Evolutionary conservation across 2,113 vertebrate genomes (phyloP).

Genomic region (Chaetura pelagica): DNA sequence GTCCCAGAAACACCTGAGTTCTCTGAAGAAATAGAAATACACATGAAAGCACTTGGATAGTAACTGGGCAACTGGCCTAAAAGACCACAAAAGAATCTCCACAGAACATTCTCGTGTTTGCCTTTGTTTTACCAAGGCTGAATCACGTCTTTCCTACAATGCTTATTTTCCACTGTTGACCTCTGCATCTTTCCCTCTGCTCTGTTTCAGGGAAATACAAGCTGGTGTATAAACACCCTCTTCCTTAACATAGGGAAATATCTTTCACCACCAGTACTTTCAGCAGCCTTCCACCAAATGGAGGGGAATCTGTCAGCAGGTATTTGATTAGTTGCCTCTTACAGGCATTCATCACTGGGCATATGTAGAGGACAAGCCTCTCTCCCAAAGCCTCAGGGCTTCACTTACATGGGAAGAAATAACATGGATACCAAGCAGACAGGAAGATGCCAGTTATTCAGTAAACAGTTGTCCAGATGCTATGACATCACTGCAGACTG

Average conservation of each 20-base stretch:
- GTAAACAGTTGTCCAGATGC: neutral
- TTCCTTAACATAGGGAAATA: neutral
- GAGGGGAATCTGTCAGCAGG: neutral
- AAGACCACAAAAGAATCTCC: neutral
- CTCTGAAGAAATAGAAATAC: neutral
- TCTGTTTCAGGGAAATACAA: neutral
- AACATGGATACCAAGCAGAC: neutral
- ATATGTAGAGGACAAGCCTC: neutral
- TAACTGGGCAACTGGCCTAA: neutral
- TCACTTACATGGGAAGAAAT: neutral
- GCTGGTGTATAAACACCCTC: neutral
- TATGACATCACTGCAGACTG: rapidly evolving
- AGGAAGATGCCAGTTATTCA: neutral
- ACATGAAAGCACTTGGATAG: neutral
- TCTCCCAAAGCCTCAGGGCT: neutral
- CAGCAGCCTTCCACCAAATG: neutral
- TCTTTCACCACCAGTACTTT: neutral
- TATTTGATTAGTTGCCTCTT: neutral
- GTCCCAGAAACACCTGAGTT: neutral
- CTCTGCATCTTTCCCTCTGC: neutral
- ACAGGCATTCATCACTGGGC: neutral
- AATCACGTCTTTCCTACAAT: neutral
- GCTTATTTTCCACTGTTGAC: neutral
- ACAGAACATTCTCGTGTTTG: neutral
- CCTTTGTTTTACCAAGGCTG: neutral